Percentiles rank a stretch among this genome's conserved stretches.
Conservation (phyloP, 2,888 invertebrate genomes). For the Dicranocentrus wangi region DNA sequence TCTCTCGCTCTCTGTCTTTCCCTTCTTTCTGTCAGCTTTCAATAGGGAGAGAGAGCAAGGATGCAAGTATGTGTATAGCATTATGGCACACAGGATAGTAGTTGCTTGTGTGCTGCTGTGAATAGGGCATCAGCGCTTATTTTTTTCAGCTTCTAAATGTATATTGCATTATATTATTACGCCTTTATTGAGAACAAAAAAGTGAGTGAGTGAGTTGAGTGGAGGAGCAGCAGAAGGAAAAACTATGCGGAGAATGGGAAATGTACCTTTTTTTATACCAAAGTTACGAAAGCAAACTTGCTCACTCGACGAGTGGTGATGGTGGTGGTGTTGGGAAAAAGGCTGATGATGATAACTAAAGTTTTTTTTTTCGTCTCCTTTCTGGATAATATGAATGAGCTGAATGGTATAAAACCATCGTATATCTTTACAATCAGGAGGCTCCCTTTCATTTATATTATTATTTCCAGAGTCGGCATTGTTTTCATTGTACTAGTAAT, state of each 20-base stretch:
- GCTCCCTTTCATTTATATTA: conserved; percentile 13
- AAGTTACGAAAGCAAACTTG: conserved; percentile 1
- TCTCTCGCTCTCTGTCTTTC: conserved; percentile 1
- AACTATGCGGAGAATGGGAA: background rate
- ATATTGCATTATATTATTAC: conserved; percentile 16
- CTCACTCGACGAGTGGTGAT: background rate
- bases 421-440: conserved; percentile 25
- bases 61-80: conserved; percentile 16
- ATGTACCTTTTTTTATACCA: conserved; percentile 2
- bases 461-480: background rate
- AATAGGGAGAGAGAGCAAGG: background rate
- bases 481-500: conserved; percentile 26
- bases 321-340: no score
- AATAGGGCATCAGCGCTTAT: no score
- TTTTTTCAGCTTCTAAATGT: background rate
- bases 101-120: no score
- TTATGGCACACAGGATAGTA: no score
- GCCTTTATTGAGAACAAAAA: conserved; percentile 14
- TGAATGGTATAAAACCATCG: background rate
- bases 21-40: background rate
- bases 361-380: no score
- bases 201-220: background rate
- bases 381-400: background rate
- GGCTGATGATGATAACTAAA: no score
- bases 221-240: background rate